These are phyloP conservation scores for Pantherophis guttatus DNA, from an alignment of 2,113 vertebrate genomes.

Conservation along the genomic window DNA sequence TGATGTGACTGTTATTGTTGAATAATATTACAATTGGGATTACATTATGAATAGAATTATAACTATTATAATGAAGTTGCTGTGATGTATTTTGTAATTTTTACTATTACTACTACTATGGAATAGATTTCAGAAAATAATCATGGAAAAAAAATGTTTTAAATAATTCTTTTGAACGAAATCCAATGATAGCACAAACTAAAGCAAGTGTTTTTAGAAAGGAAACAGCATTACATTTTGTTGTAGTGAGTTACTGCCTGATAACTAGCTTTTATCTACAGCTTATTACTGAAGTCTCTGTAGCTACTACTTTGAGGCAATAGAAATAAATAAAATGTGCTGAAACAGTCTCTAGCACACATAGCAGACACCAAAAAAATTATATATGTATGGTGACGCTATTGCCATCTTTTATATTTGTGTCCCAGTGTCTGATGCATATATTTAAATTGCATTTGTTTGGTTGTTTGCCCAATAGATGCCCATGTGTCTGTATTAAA, in stretches of 20 bases:
- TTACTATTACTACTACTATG: not conserved
- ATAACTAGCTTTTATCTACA: not conserved
- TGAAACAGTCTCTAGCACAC: not conserved
- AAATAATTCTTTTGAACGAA: not conserved
- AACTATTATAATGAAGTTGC: not conserved
- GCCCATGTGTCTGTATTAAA: not conserved
- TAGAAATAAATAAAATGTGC: not conserved
- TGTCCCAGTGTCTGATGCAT: not conserved
- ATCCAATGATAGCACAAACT: not conserved
- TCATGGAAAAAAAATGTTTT: too few relatives aligned
- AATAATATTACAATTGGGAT: not conserved
- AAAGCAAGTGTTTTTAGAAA: not conserved
- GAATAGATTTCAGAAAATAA: not conserved
- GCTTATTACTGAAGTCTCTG: not conserved
- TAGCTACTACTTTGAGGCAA: not conserved
- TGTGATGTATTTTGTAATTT: not conserved
- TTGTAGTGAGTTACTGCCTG: not conserved
- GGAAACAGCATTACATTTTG: not conserved
- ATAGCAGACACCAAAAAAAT: not conserved
- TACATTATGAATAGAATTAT: not conserved
- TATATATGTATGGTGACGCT: not conserved
- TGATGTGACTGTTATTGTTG: not conserved
- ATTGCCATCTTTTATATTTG: not conserved
- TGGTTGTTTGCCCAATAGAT: not conserved
- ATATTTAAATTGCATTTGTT: not conserved